Conservation (phyloP, 1,140 invertebrate genomes). For the Lasioglossum baleicum region DNA sequence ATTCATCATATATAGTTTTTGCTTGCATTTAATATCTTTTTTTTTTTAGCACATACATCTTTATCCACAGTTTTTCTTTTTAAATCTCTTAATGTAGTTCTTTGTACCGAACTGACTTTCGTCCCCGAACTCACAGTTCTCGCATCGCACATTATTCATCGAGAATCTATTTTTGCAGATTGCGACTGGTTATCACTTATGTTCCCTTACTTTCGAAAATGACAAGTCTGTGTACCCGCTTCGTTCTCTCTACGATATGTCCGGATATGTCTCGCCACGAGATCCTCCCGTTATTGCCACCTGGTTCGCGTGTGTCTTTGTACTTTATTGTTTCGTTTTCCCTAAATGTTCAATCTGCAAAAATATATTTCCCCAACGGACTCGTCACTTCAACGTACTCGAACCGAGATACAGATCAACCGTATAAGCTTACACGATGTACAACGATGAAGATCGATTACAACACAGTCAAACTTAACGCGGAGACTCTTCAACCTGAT, state of each 20-base stretch:
- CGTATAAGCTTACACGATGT: no score
- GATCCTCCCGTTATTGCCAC: constrained; percentile 29
- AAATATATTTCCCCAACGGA: constrained; percentile 32
- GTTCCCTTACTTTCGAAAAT: background rate
- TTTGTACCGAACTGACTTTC: constrained; percentile 63
- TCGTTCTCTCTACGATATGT: constrained; percentile 53
- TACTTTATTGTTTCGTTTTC: constrained; percentile 19
- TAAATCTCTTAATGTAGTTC: constrained; percentile 51
- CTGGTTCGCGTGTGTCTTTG: constrained; percentile 17
- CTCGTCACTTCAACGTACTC: background rate
- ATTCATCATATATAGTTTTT: constrained; percentile 66
- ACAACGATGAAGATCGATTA: background rate
- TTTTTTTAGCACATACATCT: constrained; percentile 49
- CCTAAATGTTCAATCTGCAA: constrained; percentile 49
- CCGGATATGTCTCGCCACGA: constrained; percentile 51
- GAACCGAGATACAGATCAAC: background rate
- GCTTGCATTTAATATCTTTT: constrained; percentile 59
- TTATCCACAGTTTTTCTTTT: constrained; percentile 8
- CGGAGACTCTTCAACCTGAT: background rate
- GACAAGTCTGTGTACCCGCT: background rate
- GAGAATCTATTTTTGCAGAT: constrained; percentile 65
- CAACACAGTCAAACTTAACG: background rate
- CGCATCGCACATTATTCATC: constrained; percentile 17
- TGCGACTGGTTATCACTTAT: constrained; percentile 9
- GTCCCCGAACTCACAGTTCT: constrained; percentile 48